Conservation (phyloP, 2,888 invertebrate genomes). For the Hydrotaea cyrtoneurina region DNA sequence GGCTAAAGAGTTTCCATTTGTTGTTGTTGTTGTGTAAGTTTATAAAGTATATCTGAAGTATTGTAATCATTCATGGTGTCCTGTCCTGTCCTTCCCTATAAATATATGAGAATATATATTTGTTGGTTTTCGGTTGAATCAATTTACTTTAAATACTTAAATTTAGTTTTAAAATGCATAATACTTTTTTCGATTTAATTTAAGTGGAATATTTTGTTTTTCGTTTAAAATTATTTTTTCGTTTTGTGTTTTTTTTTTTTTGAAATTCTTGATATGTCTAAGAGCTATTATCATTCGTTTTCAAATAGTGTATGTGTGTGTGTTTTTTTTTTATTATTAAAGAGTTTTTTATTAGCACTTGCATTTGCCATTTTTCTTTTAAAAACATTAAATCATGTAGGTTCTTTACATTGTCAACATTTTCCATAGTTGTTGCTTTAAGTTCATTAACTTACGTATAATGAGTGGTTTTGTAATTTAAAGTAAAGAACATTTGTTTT, state of each 20-base stretch:
- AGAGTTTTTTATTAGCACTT: slow-evolving; percentile 27
- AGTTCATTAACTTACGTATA: slow-evolving; percentile 65
- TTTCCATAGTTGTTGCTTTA: slow-evolving; percentile 27
- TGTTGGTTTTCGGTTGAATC: not conserved
- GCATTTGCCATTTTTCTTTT: not conserved
- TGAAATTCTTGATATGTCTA: slow-evolving; percentile 80
- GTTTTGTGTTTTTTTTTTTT: slow-evolving; percentile 70
- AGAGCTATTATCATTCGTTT: slow-evolving; percentile 81
- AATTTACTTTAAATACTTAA: slow-evolving; percentile 10
- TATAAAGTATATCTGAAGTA: slow-evolving; percentile 72
- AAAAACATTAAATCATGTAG: slow-evolving; percentile 16
- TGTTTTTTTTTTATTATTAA: slow-evolving; percentile 41
- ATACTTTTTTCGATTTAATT: slow-evolving; percentile 28
- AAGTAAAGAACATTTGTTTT: slow-evolving; percentile 62
- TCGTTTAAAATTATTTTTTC: slow-evolving; percentile 47
- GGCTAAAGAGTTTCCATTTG: slow-evolving; percentile 24
- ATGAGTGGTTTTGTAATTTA: slow-evolving; percentile 53
- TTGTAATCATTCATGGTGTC: slow-evolving; percentile 21
- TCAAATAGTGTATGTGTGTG: slow-evolving; percentile 70
- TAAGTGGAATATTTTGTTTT: slow-evolving; percentile 40
- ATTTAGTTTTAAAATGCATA: slow-evolving; percentile 47
- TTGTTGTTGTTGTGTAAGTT: slow-evolving; percentile 70
- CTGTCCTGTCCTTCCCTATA: slow-evolving; percentile 58
- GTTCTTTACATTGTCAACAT: slow-evolving; percentile 21
- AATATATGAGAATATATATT: slow-evolving; percentile 68